These are phyloP conservation scores for Paratilapia polleni DNA, from an alignment of 2,113 vertebrate species.

Conservation along the genomic window DNA sequence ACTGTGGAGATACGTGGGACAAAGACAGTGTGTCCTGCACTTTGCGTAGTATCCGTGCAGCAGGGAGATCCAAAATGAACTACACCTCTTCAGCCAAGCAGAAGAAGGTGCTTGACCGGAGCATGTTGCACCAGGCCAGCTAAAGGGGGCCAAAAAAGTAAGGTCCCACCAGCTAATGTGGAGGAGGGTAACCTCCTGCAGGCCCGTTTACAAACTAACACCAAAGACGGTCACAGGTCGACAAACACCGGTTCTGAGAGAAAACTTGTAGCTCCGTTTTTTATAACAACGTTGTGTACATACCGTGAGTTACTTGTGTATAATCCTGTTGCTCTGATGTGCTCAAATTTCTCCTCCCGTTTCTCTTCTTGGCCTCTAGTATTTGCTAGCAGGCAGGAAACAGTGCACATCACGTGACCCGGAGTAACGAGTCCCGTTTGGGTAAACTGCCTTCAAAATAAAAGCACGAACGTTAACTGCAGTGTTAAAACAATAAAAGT, in stretches of 20 bases:
- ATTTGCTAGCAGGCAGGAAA: too few relatives aligned
- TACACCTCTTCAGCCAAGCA: too few relatives aligned
- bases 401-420: not conserved
- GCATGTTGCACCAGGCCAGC: not conserved
- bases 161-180: not conserved
- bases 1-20: not conserved
- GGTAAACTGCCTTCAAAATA: not conserved
- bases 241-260: fast-evolving
- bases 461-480: not conserved
- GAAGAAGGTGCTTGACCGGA: not conserved
- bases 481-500: not conserved
- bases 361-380: not conserved
- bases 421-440: not conserved
- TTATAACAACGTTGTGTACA: not conserved
- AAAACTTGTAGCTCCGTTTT: fast-evolving
- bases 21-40: not conserved
- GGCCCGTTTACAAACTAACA: not conserved
- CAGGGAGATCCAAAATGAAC: not conserved
- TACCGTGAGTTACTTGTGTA: conserved; percentile 11
- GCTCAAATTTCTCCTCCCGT: not conserved
- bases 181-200: not conserved
- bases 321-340: too few relatives aligned
- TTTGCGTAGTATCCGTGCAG: not conserved
- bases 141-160: not conserved
- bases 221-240: not conserved